Base-by-base conservation (phyloP, 1,140 invertebrate genomes). In the Diploscapter pachys region DNA sequence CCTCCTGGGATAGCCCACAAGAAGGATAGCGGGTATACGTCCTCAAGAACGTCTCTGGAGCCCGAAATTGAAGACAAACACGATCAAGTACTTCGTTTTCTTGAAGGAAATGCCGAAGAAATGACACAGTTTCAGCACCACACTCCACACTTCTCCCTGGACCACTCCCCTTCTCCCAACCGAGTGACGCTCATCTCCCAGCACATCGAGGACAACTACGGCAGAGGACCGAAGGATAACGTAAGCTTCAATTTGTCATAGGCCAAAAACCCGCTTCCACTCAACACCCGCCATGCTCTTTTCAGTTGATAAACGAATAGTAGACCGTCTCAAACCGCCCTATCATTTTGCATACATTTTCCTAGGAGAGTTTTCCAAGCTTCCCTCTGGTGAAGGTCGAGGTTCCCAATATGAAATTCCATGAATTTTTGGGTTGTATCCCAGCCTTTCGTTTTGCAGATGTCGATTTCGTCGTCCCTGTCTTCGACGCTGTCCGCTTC, bases 21-120 rank as follows among this genome's bases (percentile, higher is more conserved):
- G 71, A 85, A 85, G 72, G 83, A 85, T 75, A 85, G 84, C 79
- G 83, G 83, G 80, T 85, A 85, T 71, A 85, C 83, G 4, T 85
- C 83, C 48, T 85, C 83, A 4, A 63, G 83, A 55, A 85, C 84
- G 5, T 85, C 82, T 8, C 59, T 85, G 61, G 83, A 85, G 69
- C 83, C 83, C 82, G 63, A 83, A 85, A 71, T 86, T 52, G 82
- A 83, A 71, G 81, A 81, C 3, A 74, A 74, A 62, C 51, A 61
- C 53, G 56, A 69, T 61, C 31, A 31, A 1, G 31, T 31, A 31
- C 31, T 31, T 31, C 31, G 31, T 31, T 31, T 31, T 31, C 31
- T 31, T 31, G 31, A 31, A 31, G 31, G 31, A 31, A 31, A 31
- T 31, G 31, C 31, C 31, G 31, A 31, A 31, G 31, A 31, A 31